These are phyloP conservation scores for Harmothoe impar DNA, from an alignment of 2,888 invertebrate genomes.

Conservation along the genomic window DNA sequence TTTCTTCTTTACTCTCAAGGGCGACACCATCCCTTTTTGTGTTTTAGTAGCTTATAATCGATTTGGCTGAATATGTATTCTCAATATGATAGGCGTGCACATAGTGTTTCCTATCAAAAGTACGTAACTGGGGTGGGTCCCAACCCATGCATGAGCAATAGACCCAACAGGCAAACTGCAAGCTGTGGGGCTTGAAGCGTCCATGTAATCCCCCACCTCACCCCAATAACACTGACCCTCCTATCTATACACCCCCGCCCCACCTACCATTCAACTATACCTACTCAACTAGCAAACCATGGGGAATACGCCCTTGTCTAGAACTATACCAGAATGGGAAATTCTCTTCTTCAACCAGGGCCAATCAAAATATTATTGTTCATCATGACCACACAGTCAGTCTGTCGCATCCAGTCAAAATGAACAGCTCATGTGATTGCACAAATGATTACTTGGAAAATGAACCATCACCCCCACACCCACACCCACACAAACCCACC, in stretches of 20 bases:
- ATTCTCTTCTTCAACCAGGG: neutral
- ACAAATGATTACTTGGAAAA: conserved; percentile 42
- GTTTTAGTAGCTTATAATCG: conserved; percentile 6
- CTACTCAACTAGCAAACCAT: too few species aligned
- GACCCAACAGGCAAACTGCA: neutral
- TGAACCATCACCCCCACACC: neutral
- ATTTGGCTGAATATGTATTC: neutral
- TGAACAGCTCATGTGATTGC: neutral
- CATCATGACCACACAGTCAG: conserved; percentile 7
- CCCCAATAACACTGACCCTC: too few species aligned
- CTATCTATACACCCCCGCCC: too few species aligned
- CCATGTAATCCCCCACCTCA: too few species aligned
- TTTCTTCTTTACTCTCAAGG: too few species aligned
- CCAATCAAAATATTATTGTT: conserved; percentile 9
- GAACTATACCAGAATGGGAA: neutral
- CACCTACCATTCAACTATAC: too few species aligned
- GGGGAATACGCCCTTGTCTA: neutral
- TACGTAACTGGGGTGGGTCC: neutral
- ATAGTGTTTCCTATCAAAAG: neutral
- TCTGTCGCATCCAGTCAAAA: neutral
- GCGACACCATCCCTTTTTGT: neutral
- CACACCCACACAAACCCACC: too few species aligned
- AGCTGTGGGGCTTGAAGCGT: neutral
- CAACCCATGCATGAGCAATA: conserved; percentile 2
- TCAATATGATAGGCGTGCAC: neutral